phyloP scores from a whole-genome alignment of 1,140 invertebrate genomes.

The Goniozus legneri region DNA sequence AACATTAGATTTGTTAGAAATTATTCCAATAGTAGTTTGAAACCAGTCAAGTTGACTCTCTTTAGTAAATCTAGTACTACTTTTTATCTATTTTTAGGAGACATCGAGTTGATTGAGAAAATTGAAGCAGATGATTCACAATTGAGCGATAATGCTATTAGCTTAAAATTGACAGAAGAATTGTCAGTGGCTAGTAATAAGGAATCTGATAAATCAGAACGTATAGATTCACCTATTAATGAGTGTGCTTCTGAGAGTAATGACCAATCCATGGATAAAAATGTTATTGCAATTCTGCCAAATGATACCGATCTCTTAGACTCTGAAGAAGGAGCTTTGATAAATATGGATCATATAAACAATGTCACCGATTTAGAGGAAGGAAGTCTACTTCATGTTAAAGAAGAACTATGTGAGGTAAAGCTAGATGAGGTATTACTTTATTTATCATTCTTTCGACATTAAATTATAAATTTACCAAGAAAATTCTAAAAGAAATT shows the following conservation, averaged over 20 bases:
- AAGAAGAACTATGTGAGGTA: slow-evolving; percentile 43
- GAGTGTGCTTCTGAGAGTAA: slow-evolving; percentile 28
- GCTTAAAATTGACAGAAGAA: slow-evolving; percentile 11
- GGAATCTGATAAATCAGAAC: background rate
- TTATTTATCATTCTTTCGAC: background rate
- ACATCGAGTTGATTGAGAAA: slow-evolving; percentile 41
- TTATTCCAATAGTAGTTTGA: slow-evolving; percentile 5
- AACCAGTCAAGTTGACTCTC: slow-evolving; percentile 6
- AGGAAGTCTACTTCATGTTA: slow-evolving; percentile 33
- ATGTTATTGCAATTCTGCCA: slow-evolving; percentile 34
- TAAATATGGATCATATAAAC: slow-evolving; percentile 33
- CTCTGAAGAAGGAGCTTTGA: slow-evolving; percentile 23
- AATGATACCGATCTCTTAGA: slow-evolving; percentile 26
- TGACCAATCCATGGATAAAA: slow-evolving; percentile 26
- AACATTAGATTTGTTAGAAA: background rate
- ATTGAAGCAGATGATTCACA: slow-evolving; percentile 20
- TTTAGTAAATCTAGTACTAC: slow-evolving; percentile 6
- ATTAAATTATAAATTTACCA: background rate
- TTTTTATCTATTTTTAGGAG: too few relatives aligned
- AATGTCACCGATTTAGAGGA: slow-evolving; percentile 31
- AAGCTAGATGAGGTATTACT: slow-evolving; percentile 12
- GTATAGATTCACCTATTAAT: slow-evolving; percentile 23
- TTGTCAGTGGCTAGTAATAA: slow-evolving; percentile 11
- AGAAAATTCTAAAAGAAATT: too few relatives aligned
- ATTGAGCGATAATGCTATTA: slow-evolving; percentile 15